Base-by-base conservation (phyloP, 2,797 vertebrate genomes). In the Graptemys geographica region DNA sequence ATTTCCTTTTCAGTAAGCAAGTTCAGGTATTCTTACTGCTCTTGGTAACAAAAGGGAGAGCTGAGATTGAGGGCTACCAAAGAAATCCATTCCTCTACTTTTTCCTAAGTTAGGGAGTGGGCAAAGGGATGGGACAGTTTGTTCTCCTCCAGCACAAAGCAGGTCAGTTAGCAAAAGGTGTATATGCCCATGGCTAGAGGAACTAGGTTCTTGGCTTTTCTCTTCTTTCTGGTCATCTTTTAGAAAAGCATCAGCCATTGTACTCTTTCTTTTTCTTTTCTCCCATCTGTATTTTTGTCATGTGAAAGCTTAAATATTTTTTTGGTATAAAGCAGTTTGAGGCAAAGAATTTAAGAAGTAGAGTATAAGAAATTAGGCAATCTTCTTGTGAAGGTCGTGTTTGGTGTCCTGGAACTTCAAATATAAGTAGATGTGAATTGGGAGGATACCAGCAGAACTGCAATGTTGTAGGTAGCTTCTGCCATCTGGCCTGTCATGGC, bases 151-250 rank as follows among this genome's bases (percentile, higher is more conserved):
- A 65, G 16, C 33, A n/a, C 8, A 47, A 25, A 87, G 37, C 15
- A 69, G 8, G 76, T 88, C 10, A 55, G 28, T 2, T 47, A 37
- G 16, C 79, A 65, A 88, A 84, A 89, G 11, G 21, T 81, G 4
- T 1, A 2, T 5, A 28, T 87, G 31, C 1, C 8, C 0, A 33
- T 57, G 27, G 72, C 31, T 59, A 4, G 23, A 72, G 19, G n/a
- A 21, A 23, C 19, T 72, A 72, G 7, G 1, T 2, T 5, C 0
- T 83, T 65, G 76, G 80, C 10, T 57, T 89, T 72, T 11, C 51
- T 81, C 13, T 81, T 81, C 3, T 2, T 79, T 10, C n/a, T 91
- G 33, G 16, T 69, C 3, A 37, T 81, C 28, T 27, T 25, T 13
- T 47, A 65, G 11, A 51, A 33, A 57, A 49, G 8, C 27, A 81